These are phyloP conservation scores for Melipona quadrifasciata DNA, from an alignment of 1,140 invertebrate species.

Conservation along the genomic window DNA sequence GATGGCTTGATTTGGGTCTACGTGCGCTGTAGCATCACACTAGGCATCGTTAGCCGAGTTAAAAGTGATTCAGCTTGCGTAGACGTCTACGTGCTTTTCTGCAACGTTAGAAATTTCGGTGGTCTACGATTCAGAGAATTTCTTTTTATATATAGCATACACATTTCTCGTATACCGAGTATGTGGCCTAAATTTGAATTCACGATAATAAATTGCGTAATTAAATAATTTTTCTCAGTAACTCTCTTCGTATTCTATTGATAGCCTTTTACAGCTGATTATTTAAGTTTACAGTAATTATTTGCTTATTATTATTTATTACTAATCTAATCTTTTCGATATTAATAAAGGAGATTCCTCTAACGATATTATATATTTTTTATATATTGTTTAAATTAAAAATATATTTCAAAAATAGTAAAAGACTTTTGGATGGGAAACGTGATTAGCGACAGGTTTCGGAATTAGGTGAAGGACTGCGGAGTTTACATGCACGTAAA, in stretches of 20 bases:
- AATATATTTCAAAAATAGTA: neutral
- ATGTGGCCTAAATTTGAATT: neutral
- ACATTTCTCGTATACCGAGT: neutral
- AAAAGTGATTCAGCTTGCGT: constrained; percentile 16
- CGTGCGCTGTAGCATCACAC: neutral
- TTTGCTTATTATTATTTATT: neutral
- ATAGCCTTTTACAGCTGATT: neutral
- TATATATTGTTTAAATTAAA: neutral
- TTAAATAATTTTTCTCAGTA: neutral
- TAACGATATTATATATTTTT: neutral
- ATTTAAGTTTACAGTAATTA: neutral
- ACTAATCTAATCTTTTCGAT: neutral
- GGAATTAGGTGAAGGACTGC: constrained; percentile 27
- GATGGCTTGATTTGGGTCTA: neutral
- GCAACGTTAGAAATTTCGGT: constrained; percentile 3
- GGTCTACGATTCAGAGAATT: constrained; percentile 14
- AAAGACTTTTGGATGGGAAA: neutral
- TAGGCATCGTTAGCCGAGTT: constrained; percentile 5
- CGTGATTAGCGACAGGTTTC: constrained; percentile 14
- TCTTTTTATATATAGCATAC: neutral
- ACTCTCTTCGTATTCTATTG: neutral
- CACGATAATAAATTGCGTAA: neutral
- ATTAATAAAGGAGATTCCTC: neutral
- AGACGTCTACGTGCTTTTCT: constrained; percentile 37
- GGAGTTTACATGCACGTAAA: neutral